Evolutionary conservation across 2,797 vertebrate genomes (phyloP).

Genomic region (Schizothorax lantsangensis): DNA sequence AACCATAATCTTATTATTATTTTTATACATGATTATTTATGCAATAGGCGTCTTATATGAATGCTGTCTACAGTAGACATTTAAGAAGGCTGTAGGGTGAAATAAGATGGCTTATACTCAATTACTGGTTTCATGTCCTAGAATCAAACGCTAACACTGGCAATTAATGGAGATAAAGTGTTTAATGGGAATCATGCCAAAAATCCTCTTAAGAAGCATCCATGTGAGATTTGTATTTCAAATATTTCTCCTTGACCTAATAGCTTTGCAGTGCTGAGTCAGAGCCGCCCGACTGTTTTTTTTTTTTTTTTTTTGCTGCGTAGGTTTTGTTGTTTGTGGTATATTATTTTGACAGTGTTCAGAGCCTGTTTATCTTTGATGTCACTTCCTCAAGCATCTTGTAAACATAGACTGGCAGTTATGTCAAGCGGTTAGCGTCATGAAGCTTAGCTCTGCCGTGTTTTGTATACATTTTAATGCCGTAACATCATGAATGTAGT

Average conservation of each 20-base stretch:
- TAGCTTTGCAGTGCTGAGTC: neutral
- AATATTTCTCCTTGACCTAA: conserved; percentile 4
- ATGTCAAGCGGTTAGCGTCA: neutral
- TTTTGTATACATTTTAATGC: conserved; percentile 31
- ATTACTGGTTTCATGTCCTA: conserved; percentile 29
- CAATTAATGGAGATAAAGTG: conserved; percentile 44
- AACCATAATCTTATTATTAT: neutral
- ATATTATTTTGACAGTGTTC: conserved; percentile 18
- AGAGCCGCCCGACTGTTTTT: neutral
- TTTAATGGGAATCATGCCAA: conserved; percentile 51
- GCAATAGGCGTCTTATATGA: neutral
- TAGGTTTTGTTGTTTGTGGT: neutral
- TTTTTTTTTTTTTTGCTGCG: neutral
- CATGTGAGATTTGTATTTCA: conserved; percentile 23
- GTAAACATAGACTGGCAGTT: conserved; percentile 5
- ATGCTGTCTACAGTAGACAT: neutral
- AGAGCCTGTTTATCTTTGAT: conserved; percentile 11
- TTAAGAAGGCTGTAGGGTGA: conserved; percentile 23
- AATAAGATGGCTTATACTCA: conserved; percentile 7
- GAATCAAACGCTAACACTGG: conserved; percentile 3
- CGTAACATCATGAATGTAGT: conserved; percentile 18
- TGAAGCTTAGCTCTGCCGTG: neutral
- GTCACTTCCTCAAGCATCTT: neutral
- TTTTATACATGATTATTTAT: neutral
- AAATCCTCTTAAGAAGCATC: conserved; percentile 42